A percentile compares a stretch with the other conserved stretches of the same genome.
Conservation (phyloP, 23 tunicate species). For the Halocynthia aurantium region DNA sequence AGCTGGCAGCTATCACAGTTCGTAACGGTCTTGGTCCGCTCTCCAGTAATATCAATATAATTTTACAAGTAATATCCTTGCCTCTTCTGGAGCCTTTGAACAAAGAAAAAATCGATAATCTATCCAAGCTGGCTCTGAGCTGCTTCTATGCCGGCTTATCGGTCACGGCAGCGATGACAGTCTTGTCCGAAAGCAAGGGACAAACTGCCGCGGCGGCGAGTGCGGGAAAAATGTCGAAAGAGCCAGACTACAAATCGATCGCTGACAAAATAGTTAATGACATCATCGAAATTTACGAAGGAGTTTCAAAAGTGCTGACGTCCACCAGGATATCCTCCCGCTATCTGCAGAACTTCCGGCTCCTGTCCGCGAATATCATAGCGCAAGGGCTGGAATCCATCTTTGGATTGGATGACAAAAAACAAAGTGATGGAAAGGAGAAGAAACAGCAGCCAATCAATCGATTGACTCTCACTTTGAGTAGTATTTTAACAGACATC, state of each 20-base stretch:
- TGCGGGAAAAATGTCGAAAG: background rate
- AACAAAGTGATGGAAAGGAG: too few relatives aligned
- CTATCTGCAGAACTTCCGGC: background rate
- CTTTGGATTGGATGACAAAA: background rate
- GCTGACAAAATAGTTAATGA: conserved; percentile 4
- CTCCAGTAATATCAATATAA: conserved; percentile 32
- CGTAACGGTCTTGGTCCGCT: conserved; percentile 46
- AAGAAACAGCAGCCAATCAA: too few relatives aligned
- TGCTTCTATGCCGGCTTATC: conserved; percentile 51
- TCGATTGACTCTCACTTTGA: background rate
- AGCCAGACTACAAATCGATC: conserved; percentile 15
- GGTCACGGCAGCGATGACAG: conserved; percentile 39
- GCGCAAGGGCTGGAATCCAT: conserved; percentile 4
- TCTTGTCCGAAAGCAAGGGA: conserved; percentile 22
- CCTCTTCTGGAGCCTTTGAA: conserved; percentile 38
- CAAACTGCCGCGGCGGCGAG: background rate
- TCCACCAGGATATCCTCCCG: background rate
- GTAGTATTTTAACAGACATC: background rate
- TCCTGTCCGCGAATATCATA: conserved; percentile 5
- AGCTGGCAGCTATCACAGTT: conserved; percentile 23
- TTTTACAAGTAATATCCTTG: conserved; percentile 34
- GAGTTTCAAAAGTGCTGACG: background rate
- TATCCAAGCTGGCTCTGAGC: conserved; percentile 42
- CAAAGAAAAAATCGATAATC: conserved; percentile 19
- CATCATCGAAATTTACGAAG: background rate